Percentiles rank a stretch among this genome's conserved stretches.
Evolutionary conservation across 2,113 vertebrate genomes (phyloP).

Genomic region (Copsychus sechellarum): DNA sequence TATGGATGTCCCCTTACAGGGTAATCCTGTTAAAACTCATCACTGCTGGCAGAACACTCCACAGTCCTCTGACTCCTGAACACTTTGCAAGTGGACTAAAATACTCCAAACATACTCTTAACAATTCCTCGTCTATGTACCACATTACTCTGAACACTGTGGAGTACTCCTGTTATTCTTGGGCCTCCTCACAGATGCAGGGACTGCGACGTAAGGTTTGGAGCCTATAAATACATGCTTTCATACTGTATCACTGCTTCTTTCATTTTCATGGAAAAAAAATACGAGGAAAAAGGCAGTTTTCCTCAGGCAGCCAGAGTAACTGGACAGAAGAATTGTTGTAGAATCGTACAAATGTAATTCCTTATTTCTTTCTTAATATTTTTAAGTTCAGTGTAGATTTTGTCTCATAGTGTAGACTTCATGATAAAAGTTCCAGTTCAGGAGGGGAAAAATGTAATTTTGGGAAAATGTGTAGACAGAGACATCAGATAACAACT

Average conservation of each 20-base stretch:
- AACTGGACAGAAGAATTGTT: not conserved
- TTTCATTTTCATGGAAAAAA: conserved; percentile 16
- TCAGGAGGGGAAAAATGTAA: conserved; percentile 8
- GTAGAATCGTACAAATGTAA: not conserved
- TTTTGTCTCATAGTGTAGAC: not conserved
- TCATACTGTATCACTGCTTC: not conserved
- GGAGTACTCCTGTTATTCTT: not conserved
- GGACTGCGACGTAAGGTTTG: not conserved
- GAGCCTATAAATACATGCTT: not conserved
- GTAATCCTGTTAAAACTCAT: not conserved
- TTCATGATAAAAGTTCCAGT: not conserved
- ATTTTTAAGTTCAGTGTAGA: not conserved
- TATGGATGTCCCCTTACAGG: not conserved
- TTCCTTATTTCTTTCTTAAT: not conserved
- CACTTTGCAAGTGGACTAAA: not conserved
- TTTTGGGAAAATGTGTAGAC: conserved; percentile 42
- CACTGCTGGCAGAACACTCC: not conserved
- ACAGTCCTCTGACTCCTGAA: not conserved
- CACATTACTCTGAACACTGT: not conserved
- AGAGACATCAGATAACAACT: conserved; percentile 55
- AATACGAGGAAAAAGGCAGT: not conserved
- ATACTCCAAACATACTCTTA: not conserved
- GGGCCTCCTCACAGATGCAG: not conserved
- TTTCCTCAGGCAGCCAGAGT: not conserved
- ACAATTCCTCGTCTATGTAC: not conserved